These are phyloP conservation scores for Polyergus mexicanus DNA, from an alignment of 1,140 invertebrate genomes.

Conservation along the genomic window DNA sequence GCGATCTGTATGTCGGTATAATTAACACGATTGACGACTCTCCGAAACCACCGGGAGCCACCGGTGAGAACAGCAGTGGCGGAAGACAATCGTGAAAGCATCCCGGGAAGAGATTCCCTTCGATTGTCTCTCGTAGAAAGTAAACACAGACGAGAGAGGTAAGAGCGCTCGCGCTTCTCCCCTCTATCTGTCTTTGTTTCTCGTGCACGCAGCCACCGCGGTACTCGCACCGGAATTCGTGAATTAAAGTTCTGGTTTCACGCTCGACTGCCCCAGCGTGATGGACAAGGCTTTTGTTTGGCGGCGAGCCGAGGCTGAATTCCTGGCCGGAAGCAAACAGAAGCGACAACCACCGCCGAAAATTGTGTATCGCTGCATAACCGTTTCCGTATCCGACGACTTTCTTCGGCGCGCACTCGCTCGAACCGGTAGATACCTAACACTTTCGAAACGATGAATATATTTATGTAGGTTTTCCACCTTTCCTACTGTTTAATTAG, in stretches of 20 bases:
- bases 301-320: background rate
- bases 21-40: slow-evolving; percentile 64
- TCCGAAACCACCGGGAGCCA: slow-evolving; percentile 74
- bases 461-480: slow-evolving; percentile 29
- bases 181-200: background rate
- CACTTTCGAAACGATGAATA: slow-evolving; percentile 34
- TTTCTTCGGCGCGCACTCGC: slow-evolving; percentile 37
- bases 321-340: slow-evolving; percentile 35
- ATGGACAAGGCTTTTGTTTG: slow-evolving; percentile 18
- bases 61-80: slow-evolving; percentile 73
- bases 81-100: slow-evolving; percentile 84
- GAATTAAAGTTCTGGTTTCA: slow-evolving; percentile 58
- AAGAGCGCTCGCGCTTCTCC: slow-evolving; percentile 58
- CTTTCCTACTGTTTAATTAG: background rate
- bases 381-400: slow-evolving; percentile 21
- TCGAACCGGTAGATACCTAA: background rate
- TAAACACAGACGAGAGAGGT: slow-evolving; percentile 70
- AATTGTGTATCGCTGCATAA: slow-evolving; percentile 6
- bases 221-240: slow-evolving; percentile 35
- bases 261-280: slow-evolving; percentile 65
- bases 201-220: background rate
- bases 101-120: slow-evolving; percentile 70
- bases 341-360: slow-evolving; percentile 24
- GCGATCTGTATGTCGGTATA: slow-evolving; percentile 46
- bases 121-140: slow-evolving; percentile 79